Conservation (phyloP, 2,113 vertebrate species). For the Aspiorhynchus laticeps region DNA sequence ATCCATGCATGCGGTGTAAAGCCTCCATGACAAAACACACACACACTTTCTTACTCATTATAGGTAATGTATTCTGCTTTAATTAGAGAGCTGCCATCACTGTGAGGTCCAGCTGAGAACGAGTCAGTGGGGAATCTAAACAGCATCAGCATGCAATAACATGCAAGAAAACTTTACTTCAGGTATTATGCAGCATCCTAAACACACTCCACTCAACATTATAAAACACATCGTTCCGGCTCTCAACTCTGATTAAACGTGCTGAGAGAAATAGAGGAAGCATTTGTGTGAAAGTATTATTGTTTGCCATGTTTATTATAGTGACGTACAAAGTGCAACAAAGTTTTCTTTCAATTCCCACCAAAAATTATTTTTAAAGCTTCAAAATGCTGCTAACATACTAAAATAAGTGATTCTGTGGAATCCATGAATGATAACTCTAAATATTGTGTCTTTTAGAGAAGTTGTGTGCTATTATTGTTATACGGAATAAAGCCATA, state of each 20-base stretch:
- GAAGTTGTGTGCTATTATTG: background rate
- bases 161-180: slow-evolving; percentile 13
- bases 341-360: background rate
- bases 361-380: background rate
- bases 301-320: background rate
- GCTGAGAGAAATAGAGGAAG: background rate
- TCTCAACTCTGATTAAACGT: background rate
- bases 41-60: slow-evolving; percentile 3
- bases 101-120: slow-evolving; percentile 44
- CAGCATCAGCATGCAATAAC: slow-evolving; percentile 41
- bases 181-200: background rate
- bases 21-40: background rate
- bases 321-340: background rate
- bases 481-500: background rate
- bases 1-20: background rate
- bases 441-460: background rate
- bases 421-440: background rate
- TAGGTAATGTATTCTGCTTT: slow-evolving; percentile 45
- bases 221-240: background rate
- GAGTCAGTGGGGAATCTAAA: slow-evolving; percentile 36
- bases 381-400: background rate
- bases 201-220: slow-evolving; percentile 14
- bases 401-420: background rate
- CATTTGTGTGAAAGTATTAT: background rate
- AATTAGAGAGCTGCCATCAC: slow-evolving; percentile 36